These are phyloP conservation scores for Hetaerina titia DNA, from an alignment of 2,888 invertebrate species.

Conservation along the genomic window DNA sequence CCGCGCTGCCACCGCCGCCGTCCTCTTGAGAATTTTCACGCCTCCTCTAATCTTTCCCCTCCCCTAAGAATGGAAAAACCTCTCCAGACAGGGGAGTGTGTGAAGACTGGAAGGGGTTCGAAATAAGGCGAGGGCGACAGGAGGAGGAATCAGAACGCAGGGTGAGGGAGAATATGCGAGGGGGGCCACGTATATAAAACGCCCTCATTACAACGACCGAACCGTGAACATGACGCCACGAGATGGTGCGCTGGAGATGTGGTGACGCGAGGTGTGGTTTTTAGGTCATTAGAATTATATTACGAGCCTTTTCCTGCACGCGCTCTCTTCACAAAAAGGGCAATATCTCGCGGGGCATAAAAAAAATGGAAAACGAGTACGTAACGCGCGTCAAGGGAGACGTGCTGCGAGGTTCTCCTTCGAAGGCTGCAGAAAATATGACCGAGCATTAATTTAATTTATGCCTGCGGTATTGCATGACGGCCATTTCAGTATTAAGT, in stretches of 20 bases:
- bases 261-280: constrained; percentile 44
- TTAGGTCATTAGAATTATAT: constrained; percentile 55
- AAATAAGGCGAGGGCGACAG: background rate
- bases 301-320: background rate
- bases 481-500: background rate
- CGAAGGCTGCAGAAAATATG: background rate
- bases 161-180: background rate
- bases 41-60: too few species aligned
- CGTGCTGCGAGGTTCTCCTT: constrained; percentile 10
- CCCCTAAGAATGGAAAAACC: too few species aligned
- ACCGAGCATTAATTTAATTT: constrained; percentile 49
- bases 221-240: constrained; percentile 54
- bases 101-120: background rate
- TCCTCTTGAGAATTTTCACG: too few species aligned
- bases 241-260: background rate
- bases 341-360: background rate
- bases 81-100: background rate
- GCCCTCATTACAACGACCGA: constrained; percentile 49
- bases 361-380: background rate
- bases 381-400: background rate
- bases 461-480: constrained; percentile 17
- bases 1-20: too few species aligned
- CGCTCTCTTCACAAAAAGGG: constrained; percentile 42
- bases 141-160: background rate
- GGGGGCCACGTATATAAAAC: background rate